Evolutionary conservation across 2,797 vertebrate species (phyloP).

Genomic region (Gila robusta): DNA sequence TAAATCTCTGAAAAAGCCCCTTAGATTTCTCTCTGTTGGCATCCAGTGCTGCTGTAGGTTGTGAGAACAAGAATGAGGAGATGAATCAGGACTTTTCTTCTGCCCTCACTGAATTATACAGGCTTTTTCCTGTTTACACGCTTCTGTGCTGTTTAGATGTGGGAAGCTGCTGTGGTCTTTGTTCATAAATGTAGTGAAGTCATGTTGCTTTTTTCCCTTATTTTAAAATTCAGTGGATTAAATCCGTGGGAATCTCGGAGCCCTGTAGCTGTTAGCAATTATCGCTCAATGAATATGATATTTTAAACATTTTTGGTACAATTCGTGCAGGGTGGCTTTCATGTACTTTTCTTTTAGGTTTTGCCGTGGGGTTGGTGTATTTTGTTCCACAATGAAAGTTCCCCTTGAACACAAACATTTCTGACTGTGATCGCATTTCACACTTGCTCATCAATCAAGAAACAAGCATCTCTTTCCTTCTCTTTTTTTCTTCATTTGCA

Average conservation of each 20-base stretch:
- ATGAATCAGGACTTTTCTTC: slow-evolving; percentile 49
- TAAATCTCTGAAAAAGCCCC: slow-evolving; percentile 69
- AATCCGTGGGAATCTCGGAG: slow-evolving; percentile 18
- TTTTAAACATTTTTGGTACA: slow-evolving; percentile 15
- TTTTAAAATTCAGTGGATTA: background rate
- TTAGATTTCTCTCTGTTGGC: slow-evolving; percentile 68
- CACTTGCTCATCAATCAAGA: slow-evolving; percentile 53
- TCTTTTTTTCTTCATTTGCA: background rate
- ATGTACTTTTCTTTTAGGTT: slow-evolving; percentile 43
- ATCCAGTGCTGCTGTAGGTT: slow-evolving; percentile 21
- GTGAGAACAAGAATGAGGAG: slow-evolving; percentile 39
- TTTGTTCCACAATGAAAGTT: slow-evolving; percentile 49
- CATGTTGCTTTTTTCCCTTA: background rate
- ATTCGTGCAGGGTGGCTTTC: slow-evolving; percentile 31
- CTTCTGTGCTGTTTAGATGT: slow-evolving; percentile 24
- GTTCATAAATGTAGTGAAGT: background rate
- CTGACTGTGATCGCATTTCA: slow-evolving; percentile 47
- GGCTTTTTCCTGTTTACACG: slow-evolving; percentile 34
- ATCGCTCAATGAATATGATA: slow-evolving; percentile 33
- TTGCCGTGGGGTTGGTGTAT: slow-evolving; percentile 43
- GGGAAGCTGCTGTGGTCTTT: slow-evolving; percentile 14
- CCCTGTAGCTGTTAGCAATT: slow-evolving; percentile 18
- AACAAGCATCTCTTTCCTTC: slow-evolving; percentile 15
- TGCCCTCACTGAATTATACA: slow-evolving; percentile 12
- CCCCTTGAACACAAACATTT: slow-evolving; percentile 46